Percentiles rank a stretch among this genome's conserved stretches.
phyloP scores from a whole-genome alignment of 2,888 invertebrate species.

The Synergus itoensis region DNA sequence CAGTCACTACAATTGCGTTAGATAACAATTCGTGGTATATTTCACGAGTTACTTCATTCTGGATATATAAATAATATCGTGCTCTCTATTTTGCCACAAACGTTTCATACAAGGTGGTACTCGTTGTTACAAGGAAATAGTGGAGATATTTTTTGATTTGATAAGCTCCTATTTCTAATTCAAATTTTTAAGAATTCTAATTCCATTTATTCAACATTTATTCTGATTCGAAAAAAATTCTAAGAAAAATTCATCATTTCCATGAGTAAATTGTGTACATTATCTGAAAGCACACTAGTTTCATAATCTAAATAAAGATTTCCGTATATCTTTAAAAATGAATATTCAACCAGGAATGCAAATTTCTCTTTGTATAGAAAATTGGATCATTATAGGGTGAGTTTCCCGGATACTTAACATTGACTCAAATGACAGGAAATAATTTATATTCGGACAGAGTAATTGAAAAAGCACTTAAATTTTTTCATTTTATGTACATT shows the following conservation, averaged over 20 bases:
- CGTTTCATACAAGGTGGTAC: neutral
- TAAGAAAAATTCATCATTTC: neutral
- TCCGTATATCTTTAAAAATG: neutral
- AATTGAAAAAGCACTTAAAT: neutral
- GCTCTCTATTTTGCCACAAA: neutral
- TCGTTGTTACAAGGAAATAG: neutral
- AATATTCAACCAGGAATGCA: neutral
- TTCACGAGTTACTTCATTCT: neutral
- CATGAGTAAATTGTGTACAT: neutral
- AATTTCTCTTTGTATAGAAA: neutral
- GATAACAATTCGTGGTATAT: neutral
- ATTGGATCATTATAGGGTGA: neutral
- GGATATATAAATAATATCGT: neutral
- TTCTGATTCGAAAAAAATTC: neutral
- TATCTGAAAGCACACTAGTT: neutral
- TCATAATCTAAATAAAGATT: neutral
- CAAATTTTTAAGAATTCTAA: too few relatives aligned
- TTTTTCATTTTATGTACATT: neutral
- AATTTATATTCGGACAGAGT: neutral
- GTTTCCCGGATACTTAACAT: conserved; percentile 12
- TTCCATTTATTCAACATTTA: neutral
- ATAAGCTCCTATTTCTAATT: too few relatives aligned
- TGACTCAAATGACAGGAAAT: conserved; percentile 7
- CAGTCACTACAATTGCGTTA: neutral
- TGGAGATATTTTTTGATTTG: too few relatives aligned